phyloP scores from a whole-genome alignment of 2,113 vertebrate genomes.

The Morphnarchus princeps region DNA sequence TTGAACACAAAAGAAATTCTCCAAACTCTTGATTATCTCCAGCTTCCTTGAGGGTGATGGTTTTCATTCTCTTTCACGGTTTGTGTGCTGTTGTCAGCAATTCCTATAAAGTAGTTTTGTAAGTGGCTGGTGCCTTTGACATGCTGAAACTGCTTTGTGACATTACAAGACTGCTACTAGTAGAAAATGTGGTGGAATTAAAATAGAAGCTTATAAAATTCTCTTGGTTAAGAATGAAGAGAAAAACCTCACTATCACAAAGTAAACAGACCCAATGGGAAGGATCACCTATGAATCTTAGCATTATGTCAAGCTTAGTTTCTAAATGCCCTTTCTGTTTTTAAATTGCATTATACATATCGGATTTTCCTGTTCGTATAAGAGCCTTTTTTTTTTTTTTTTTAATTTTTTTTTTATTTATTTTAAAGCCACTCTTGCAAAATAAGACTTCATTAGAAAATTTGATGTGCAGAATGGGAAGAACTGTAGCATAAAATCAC shows the following conservation, averaged over 20 bases:
- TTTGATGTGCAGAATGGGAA: neutral
- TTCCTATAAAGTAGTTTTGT: neutral
- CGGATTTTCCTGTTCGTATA: neutral
- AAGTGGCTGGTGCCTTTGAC: neutral
- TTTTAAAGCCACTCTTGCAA: neutral
- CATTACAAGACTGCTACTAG: neutral
- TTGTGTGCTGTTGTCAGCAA: neutral
- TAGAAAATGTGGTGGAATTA: neutral
- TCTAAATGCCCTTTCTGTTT: neutral
- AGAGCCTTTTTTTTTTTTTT: neutral
- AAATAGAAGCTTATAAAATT: neutral
- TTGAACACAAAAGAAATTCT: neutral
- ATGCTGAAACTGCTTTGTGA: neutral
- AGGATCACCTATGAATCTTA: neutral
- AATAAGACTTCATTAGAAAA: neutral
- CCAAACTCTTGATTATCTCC: neutral
- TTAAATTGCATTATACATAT: neutral
- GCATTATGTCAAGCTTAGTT: neutral
- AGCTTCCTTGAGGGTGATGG: neutral
- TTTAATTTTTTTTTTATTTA: neutral
- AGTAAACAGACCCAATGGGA: neutral
- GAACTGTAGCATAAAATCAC: neutral
- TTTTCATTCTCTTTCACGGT: neutral
- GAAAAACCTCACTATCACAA: neutral
- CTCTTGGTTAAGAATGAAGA: neutral